Evolutionary conservation across 2,888 invertebrate species (phyloP).

Genomic region (Eristalis intricaria): DNA sequence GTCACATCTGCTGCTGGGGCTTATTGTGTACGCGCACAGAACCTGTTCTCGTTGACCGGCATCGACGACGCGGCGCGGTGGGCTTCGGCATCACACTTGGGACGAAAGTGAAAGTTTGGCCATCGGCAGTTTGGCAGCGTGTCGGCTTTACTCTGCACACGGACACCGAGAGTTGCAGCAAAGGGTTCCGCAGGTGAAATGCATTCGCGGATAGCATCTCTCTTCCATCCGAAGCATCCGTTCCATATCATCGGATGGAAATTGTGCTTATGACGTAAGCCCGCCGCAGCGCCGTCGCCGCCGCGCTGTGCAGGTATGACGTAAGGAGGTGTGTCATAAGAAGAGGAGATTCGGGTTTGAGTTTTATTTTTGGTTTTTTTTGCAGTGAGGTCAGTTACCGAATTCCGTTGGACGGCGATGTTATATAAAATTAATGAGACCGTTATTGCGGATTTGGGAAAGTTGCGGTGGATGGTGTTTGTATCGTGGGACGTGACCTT

Average conservation of each 20-base stretch:
- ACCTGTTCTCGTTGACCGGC: conserved; percentile 61
- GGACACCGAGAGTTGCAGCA: not conserved
- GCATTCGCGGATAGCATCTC: conserved; percentile 38
- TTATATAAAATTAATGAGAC: not conserved
- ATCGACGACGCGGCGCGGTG: too few species aligned
- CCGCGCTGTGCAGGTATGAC: conserved; percentile 34
- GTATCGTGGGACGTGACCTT: not conserved
- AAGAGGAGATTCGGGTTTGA: conserved; percentile 7
- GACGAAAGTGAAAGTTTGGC: conserved; percentile 67
- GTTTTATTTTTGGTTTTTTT: conserved; percentile 13
- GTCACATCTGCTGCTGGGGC: conserved; percentile 41
- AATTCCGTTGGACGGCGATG: conserved; percentile 1
- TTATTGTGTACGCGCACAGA: conserved; percentile 14
- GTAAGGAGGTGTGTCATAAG: conserved; percentile 44
- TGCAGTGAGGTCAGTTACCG: conserved; percentile 36
- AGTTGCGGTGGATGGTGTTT: not conserved
- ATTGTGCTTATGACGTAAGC: conserved; percentile 48
- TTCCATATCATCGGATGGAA: conserved; percentile 22
- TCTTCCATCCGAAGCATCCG: conserved; percentile 16
- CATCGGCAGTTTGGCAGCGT: conserved; percentile 37
- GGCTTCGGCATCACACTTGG: conserved; percentile 25
- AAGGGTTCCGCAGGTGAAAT: conserved; percentile 69
- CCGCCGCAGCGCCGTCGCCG: too few species aligned
- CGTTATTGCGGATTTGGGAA: not conserved
- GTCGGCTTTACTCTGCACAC: not conserved